Percentiles rank a stretch among this genome's conserved stretches.
Conservation (phyloP, 2,113 vertebrate genomes). For the Panthera leo region DNA sequence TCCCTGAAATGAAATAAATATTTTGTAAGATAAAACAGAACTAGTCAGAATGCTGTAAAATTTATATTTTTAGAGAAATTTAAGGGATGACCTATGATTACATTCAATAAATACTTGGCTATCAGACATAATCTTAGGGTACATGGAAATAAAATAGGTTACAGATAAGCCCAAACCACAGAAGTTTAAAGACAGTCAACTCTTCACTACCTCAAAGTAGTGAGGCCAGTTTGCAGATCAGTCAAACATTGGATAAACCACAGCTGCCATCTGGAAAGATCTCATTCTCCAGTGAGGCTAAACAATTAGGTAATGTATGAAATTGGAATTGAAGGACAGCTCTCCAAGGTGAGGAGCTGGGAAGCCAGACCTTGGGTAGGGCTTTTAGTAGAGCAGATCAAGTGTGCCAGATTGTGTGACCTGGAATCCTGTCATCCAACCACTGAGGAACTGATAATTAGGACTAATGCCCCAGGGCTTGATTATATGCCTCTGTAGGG, state of each 20-base stretch:
- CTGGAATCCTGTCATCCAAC: not conserved
- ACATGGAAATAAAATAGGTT: not conserved
- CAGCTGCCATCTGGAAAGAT: not conserved
- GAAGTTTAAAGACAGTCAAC: not conserved
- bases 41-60: not conserved
- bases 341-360: not conserved
- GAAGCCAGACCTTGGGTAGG: not conserved
- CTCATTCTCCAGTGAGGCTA: not conserved
- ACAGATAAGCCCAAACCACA: not conserved
- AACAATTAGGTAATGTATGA: not conserved
- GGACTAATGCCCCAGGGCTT: not conserved
- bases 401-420: not conserved
- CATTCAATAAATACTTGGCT: not conserved
- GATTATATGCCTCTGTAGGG: not conserved
- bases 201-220: conserved; percentile 11
- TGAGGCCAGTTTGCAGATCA: not conserved
- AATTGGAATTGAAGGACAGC: not conserved
- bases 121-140: not conserved
- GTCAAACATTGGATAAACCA: not conserved
- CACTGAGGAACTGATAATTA: not conserved
- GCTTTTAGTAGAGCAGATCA: not conserved
- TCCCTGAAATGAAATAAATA: not conserved
- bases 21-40: not conserved
- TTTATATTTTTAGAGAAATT: not conserved
- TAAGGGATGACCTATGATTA: not conserved